Conservation (phyloP, 2,888 invertebrate genomes). For the Drosophila austrosaltans region DNA sequence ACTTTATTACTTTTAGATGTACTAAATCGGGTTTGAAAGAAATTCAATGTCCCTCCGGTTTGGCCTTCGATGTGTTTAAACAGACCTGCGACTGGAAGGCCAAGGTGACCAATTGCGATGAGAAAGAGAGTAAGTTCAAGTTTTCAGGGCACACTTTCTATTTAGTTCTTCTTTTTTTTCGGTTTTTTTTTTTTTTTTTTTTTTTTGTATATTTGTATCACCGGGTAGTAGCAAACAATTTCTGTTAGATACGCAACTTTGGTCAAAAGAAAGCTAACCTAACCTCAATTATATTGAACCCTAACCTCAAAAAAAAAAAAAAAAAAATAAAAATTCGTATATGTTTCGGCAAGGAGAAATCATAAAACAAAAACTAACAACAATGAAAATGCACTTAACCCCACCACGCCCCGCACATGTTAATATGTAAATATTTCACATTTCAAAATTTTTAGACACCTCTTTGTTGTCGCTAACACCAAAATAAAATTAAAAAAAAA, state of each 20-base stretch:
- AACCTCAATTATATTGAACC: constrained; percentile 11
- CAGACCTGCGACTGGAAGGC: constrained; percentile 99
- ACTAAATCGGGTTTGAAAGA: constrained; percentile 97
- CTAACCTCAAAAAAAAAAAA: neutral
- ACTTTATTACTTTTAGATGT: constrained; percentile 85
- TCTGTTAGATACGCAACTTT: constrained; percentile 46
- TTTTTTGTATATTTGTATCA: constrained; percentile 45
- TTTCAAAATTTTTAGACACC: constrained; percentile 70
- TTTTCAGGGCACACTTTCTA: constrained; percentile 37
- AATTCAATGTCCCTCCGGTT: constrained; percentile 98
- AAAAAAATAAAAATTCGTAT: neutral
- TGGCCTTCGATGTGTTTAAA: constrained; percentile 98
- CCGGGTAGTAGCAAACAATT: constrained; percentile 36
- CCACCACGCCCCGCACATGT: constrained; percentile 17
- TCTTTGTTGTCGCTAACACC: constrained; percentile 63
- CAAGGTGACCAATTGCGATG: constrained; percentile 98
- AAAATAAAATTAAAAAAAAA: neutral
- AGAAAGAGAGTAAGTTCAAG: constrained; percentile 95
- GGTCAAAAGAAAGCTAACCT: constrained; percentile 29
- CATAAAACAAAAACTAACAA: neutral
- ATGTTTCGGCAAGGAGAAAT: neutral
- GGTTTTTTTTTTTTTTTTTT: neutral
- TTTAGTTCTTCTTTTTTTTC: constrained; percentile 37
- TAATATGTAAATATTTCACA: constrained; percentile 57
- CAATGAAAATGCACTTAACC: constrained; percentile 7